These are phyloP conservation scores for Alcis repandata DNA, from an alignment of 2,888 invertebrate genomes.

Conservation along the genomic window DNA sequence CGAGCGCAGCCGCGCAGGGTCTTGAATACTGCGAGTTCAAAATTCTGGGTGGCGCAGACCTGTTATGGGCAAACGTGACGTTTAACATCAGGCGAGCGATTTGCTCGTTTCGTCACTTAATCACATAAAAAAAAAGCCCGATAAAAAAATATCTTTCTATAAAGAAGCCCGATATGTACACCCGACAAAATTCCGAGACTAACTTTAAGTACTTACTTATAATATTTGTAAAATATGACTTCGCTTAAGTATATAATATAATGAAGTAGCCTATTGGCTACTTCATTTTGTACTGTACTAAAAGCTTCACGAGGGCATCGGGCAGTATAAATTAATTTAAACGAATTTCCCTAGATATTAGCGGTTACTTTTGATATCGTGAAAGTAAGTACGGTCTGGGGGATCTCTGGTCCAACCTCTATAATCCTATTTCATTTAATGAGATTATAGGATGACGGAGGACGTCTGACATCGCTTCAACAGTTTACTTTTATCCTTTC, in stretches of 20 bases:
- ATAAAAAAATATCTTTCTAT: too few relatives aligned
- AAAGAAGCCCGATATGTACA: neutral
- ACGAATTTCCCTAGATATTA: slow-evolving; percentile 33
- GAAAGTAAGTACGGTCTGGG: slow-evolving; percentile 44
- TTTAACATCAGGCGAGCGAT: too few relatives aligned
- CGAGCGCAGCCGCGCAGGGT: too few relatives aligned
- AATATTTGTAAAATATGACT: too few relatives aligned
- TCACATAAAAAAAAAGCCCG: too few relatives aligned
- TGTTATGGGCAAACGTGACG: too few relatives aligned
- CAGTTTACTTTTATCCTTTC: slow-evolving; percentile 39
- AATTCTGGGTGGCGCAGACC: too few relatives aligned
- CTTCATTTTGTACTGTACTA: slow-evolving; percentile 2
- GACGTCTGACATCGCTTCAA: slow-evolving; percentile 39
- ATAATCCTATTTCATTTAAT: slow-evolving; percentile 72
- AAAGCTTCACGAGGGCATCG: neutral
- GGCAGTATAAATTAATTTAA: slow-evolving; percentile 4
- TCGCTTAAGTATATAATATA: too few relatives aligned
- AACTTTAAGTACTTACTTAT: neutral
- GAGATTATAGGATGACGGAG: slow-evolving; percentile 57
- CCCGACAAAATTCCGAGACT: neutral
- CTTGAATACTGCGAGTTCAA: too few relatives aligned
- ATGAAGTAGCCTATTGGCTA: neutral
- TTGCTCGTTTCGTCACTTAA: too few relatives aligned
- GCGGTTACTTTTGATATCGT: slow-evolving; percentile 56
- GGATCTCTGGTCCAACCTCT: slow-evolving; percentile 48